Percentiles rank a stretch among this genome's conserved stretches.
These are phyloP conservation scores for Drosophila yooni DNA, from an alignment of 2,888 invertebrate species.

Conservation along the genomic window DNA sequence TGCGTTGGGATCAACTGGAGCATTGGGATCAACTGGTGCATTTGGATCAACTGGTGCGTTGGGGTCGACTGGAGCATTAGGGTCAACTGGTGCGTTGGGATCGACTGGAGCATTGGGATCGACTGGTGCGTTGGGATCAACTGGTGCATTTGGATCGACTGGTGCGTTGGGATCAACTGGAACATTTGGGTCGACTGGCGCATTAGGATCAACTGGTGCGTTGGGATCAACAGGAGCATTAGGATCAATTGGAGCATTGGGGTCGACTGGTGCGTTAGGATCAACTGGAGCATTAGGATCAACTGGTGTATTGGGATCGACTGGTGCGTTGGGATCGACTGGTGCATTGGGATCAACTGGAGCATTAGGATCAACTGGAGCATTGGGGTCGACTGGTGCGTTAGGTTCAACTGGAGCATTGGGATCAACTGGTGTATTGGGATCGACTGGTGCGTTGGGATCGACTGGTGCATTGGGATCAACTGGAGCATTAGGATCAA, in stretches of 20 bases:
- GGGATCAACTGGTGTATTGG: rapidly evolving
- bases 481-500: rapidly evolving
- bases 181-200: rapidly evolving
- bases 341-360: not conserved
- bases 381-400: rapidly evolving
- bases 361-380: not conserved
- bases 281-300: not conserved
- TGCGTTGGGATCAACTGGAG: not conserved
- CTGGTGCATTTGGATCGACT: rapidly evolving
- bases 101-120: not conserved
- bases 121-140: rapidly evolving
- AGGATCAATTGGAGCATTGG: not conserved
- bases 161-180: not conserved
- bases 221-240: not conserved
- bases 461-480: not conserved
- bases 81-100: not conserved
- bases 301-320: rapidly evolving
- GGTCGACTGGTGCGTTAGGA: not conserved
- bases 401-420: constrained; percentile 7
- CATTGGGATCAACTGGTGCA: not conserved
- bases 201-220: rapidly evolving
- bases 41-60: rapidly evolving
- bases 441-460: not conserved
- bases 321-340: rapidly evolving
- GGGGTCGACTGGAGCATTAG: not conserved